Conservation (phyloP, 2,888 invertebrate genomes). For the Lamproptera curius region DNA sequence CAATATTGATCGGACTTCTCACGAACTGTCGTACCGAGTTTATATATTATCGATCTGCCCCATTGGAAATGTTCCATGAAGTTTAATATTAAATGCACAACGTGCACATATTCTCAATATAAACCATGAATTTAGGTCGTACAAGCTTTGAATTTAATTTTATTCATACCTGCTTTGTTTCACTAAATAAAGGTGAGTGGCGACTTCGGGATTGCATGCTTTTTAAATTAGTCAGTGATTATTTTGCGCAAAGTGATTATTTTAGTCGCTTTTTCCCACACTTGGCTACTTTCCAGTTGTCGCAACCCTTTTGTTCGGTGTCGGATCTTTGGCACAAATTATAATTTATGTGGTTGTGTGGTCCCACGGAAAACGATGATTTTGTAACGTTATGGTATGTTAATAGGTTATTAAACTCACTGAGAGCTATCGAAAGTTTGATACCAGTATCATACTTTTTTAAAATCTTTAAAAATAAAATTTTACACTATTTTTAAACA, state of each 20-base stretch:
- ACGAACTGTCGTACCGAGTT: constrained; percentile 24
- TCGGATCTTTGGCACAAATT: constrained; percentile 19
- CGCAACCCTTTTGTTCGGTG: constrained; percentile 21
- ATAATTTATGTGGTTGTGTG: constrained; percentile 14
- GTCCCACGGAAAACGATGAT: constrained; percentile 1
- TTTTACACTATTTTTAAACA: no score
- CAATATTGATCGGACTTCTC: constrained; percentile 51
- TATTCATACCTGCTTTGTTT: no score
- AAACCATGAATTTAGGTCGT: no score
- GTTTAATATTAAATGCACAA: constrained; percentile 1
- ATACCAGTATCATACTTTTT: no score
- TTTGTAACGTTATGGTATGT: neutral
- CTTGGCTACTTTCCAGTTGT: constrained; percentile 22
- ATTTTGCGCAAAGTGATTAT: constrained; percentile 22
- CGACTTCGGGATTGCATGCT: constrained; percentile 10
- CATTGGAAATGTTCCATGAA: constrained; percentile 10
- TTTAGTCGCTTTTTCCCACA: constrained; percentile 20
- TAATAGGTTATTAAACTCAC: no score
- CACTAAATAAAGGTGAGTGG: constrained; percentile 9
- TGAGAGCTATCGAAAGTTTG: no score
- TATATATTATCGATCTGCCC: constrained; percentile 21
- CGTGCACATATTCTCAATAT: no score
- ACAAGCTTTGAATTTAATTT: neutral
- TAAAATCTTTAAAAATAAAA: no score
- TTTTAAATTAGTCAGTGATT: constrained; percentile 21